Percentiles rank a stretch among this genome's conserved stretches.
Conservation (phyloP, 2,888 invertebrate genomes). For the Hermodice carunculata region DNA sequence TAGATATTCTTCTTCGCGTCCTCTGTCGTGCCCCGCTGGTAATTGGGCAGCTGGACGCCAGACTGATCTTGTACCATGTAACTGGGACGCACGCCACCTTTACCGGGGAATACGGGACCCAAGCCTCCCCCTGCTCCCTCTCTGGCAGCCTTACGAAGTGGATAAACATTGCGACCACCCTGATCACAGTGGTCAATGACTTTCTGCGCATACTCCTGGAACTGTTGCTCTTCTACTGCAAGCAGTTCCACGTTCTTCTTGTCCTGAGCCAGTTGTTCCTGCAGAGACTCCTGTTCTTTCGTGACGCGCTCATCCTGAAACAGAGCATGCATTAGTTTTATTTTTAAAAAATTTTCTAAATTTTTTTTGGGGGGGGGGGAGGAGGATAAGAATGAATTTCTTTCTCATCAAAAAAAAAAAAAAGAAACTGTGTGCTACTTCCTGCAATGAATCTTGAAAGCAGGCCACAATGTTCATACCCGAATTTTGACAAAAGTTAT, state of each 20-base stretch:
- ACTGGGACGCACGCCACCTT: slow-evolving; percentile 66
- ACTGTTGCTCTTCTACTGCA: slow-evolving; percentile 65
- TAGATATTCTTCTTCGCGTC: slow-evolving; percentile 59
- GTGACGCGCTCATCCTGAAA: slow-evolving; percentile 40
- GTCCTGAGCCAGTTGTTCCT: slow-evolving; percentile 53
- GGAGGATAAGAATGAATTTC: too few species aligned
- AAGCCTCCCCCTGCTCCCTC: slow-evolving; percentile 64
- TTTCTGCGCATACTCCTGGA: slow-evolving; percentile 55
- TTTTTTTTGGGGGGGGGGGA: too few species aligned
- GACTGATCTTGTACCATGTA: slow-evolving; percentile 65
- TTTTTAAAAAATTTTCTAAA: too few species aligned
- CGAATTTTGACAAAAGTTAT: too few species aligned
- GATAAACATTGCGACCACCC: slow-evolving; percentile 66
- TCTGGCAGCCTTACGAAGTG: slow-evolving; percentile 63
- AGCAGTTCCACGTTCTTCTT: slow-evolving; percentile 61
- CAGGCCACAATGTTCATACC: too few species aligned
- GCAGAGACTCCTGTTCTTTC: slow-evolving; percentile 42
- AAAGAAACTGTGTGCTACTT: too few species aligned
- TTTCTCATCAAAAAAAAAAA: too few species aligned
- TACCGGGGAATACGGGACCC: slow-evolving; percentile 63
- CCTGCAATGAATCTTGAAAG: too few species aligned
- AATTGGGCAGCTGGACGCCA: slow-evolving; percentile 66
- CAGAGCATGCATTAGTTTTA: not conserved
- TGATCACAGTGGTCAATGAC: slow-evolving; percentile 67
- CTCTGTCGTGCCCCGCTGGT: slow-evolving; percentile 58